phyloP scores from a whole-genome alignment of 1,140 invertebrate species.

The Akabosia matsudoensis region DNA sequence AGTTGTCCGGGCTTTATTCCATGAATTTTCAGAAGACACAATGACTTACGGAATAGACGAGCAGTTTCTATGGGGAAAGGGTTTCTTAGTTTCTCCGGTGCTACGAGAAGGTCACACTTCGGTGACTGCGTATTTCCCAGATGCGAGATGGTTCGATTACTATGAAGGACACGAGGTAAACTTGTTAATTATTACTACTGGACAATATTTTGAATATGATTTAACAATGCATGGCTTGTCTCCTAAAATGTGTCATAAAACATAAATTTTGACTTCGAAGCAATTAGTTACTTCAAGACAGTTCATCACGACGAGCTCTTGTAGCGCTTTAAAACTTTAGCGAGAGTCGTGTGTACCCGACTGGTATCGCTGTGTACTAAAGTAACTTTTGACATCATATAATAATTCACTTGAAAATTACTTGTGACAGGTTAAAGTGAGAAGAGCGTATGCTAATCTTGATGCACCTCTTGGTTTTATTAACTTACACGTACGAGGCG shows the following conservation, averaged over 20 bases:
- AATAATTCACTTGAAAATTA: constrained; percentile 9
- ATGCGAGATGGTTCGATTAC: constrained; percentile 54
- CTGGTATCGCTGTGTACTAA: too few species aligned
- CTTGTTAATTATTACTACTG: constrained; percentile 36
- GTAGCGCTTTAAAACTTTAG: too few species aligned
- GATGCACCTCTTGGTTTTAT: constrained; percentile 62
- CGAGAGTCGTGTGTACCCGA: too few species aligned
- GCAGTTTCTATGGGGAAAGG: constrained; percentile 75
- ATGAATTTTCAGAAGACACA: constrained; percentile 66
- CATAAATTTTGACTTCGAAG: too few species aligned
- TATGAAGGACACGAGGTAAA: constrained; percentile 52
- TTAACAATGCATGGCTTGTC: too few species aligned
- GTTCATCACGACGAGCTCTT: too few species aligned
- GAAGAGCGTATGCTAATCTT: constrained; percentile 59
- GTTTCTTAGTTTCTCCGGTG: constrained; percentile 72
- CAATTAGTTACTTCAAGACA: too few species aligned
- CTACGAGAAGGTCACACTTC: constrained; percentile 57
- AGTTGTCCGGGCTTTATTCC: constrained; percentile 73
- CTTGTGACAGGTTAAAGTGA: constrained; percentile 56
- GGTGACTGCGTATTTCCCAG: constrained; percentile 65
- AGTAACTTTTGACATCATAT: too few species aligned
- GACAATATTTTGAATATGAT: too few species aligned
- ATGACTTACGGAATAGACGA: constrained; percentile 68
- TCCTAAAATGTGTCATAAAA: too few species aligned
- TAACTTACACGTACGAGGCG: constrained; percentile 62